Conservation (phyloP, 2,888 invertebrate species). For the Mesoligia furuncula region DNA sequence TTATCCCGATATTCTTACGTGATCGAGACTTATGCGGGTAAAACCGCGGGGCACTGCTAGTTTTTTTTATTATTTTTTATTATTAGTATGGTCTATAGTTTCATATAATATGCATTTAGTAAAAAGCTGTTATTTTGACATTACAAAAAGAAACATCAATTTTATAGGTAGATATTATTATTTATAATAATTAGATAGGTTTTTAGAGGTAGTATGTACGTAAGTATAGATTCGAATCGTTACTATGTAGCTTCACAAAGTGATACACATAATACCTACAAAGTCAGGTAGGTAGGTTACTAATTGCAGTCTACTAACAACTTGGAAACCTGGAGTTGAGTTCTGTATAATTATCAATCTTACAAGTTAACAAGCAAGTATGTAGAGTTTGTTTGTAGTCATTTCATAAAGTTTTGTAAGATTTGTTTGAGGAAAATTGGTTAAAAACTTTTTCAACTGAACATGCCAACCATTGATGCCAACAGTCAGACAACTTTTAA, state of each 20-base stretch:
- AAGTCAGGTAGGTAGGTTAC: too few species aligned
- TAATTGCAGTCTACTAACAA: conserved; percentile 39
- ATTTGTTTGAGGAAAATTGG: neutral
- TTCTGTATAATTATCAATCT: conserved; percentile 36
- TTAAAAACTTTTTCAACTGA: neutral
- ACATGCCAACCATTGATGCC: neutral
- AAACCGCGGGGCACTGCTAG: too few species aligned
- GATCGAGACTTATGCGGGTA: too few species aligned
- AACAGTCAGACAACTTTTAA: neutral
- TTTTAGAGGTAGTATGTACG: too few species aligned
- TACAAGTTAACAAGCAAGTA: conserved; percentile 16
- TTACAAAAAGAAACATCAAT: too few species aligned
- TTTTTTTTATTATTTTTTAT: too few species aligned
- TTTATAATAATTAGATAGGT: too few species aligned
- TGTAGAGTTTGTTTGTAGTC: neutral
- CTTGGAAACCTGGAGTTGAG: conserved; percentile 13
- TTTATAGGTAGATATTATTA: too few species aligned
- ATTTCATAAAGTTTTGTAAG: neutral
- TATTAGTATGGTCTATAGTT: too few species aligned
- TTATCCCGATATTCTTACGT: too few species aligned
- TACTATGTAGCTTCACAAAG: conserved; percentile 2
- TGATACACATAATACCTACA: neutral
- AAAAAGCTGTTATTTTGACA: too few species aligned
- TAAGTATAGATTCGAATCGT: neutral
- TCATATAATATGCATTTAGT: too few species aligned